phyloP scores from a whole-genome alignment of 2,888 invertebrate species.

The Drosophila anceps region DNA sequence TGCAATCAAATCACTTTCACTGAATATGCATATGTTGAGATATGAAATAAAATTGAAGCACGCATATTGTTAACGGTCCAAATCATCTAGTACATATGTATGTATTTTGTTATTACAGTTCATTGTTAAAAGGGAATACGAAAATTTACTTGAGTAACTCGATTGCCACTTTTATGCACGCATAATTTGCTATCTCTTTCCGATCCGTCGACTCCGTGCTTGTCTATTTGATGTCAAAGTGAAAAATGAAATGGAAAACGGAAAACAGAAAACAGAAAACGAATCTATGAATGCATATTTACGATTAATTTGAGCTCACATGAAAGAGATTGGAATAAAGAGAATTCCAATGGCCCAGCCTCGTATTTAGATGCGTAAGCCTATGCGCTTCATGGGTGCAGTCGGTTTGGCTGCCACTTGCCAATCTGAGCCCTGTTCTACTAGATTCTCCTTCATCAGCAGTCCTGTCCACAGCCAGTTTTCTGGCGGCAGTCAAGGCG shows the following conservation, averaged over 20 bases:
- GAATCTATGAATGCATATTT: neutral
- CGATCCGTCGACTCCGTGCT: neutral
- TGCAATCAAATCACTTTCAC: neutral
- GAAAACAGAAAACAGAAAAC: neutral
- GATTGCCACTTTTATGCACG: neutral
- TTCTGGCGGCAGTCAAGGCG: neutral
- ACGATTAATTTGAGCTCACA: neutral
- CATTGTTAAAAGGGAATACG: neutral
- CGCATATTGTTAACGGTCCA: no score
- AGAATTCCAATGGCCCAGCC: neutral
- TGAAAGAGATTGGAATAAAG: neutral
- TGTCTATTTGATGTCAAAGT: constrained; percentile 26
- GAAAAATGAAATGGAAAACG: neutral
- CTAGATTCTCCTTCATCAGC: neutral
- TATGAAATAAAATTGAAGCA: neutral
- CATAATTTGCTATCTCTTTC: constrained; percentile 16
- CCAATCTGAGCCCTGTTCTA: neutral
- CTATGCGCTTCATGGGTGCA: neutral
- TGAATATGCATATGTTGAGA: neutral
- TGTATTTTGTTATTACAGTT: neutral
- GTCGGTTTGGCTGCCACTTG: neutral
- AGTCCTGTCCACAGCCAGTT: neutral
- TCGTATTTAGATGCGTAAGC: neutral
- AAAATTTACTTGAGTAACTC: neutral
- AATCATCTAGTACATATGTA: neutral